These are phyloP conservation scores for Leistus spinibarbis DNA, from an alignment of 2,888 invertebrate genomes.

Conservation along the genomic window DNA sequence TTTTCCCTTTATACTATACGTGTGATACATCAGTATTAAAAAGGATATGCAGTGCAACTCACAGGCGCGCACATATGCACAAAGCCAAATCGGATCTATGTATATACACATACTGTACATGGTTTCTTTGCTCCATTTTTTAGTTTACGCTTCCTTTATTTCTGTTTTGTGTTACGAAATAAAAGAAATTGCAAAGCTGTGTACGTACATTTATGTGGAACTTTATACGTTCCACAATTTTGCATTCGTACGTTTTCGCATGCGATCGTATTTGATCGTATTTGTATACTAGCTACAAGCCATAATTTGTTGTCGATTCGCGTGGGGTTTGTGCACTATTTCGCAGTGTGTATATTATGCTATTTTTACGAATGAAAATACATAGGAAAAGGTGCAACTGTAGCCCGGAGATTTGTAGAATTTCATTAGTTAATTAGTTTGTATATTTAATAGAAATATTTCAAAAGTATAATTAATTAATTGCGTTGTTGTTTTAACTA, in stretches of 20 bases:
- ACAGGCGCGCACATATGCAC: background rate
- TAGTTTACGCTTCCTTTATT: background rate
- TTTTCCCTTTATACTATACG: conserved; percentile 21
- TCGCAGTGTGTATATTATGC: background rate
- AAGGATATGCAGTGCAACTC: background rate
- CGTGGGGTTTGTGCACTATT: background rate
- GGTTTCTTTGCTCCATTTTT: background rate
- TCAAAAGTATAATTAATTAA: background rate
- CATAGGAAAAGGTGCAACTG: background rate
- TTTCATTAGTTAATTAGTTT: background rate
- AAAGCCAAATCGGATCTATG: conserved; percentile 8
- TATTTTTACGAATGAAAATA: background rate
- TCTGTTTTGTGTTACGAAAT: background rate
- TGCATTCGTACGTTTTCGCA: background rate
- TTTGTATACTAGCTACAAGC: background rate
- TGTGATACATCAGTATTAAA: background rate
- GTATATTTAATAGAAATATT: no score
- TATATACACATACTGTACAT: no score
- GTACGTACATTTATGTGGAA: background rate
- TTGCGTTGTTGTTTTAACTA: background rate
- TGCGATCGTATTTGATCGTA: background rate
- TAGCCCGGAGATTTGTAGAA: background rate
- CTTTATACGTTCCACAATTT: background rate
- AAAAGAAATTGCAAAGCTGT: background rate
- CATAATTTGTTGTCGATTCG: background rate